These are phyloP conservation scores for Bos javanicus DNA, from an alignment of 2,113 vertebrate genomes.

Conservation along the genomic window DNA sequence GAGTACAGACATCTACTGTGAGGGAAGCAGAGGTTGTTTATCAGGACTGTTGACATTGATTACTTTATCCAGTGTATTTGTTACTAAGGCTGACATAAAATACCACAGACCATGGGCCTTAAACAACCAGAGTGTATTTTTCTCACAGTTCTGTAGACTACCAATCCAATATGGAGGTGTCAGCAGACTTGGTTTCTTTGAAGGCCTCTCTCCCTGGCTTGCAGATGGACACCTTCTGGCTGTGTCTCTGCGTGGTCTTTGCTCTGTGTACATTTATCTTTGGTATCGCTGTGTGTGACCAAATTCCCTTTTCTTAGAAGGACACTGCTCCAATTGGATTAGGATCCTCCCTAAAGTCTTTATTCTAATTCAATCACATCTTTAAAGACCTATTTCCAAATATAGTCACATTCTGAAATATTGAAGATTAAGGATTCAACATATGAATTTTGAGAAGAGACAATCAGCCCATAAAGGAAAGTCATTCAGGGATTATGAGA, in stretches of 20 bases:
- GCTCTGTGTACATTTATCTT: fast-evolving
- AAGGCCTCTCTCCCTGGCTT: background rate
- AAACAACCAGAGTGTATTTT: background rate
- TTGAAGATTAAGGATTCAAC: background rate
- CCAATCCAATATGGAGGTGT: background rate
- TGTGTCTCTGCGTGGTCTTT: background rate
- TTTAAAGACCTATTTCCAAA: background rate
- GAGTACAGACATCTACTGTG: background rate
- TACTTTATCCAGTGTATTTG: background rate
- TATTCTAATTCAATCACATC: background rate
- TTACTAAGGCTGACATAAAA: background rate
- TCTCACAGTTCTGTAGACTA: background rate
- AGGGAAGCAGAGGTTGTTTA: background rate
- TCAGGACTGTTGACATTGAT: no score
- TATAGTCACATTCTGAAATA: background rate
- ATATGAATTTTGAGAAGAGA: background rate
- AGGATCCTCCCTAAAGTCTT: background rate
- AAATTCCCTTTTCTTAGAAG: background rate
- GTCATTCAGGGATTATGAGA: background rate
- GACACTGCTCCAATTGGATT: background rate
- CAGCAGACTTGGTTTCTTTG: background rate
- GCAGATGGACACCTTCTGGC: background rate
- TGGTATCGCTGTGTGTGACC: background rate
- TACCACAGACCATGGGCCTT: background rate
- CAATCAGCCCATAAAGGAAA: background rate